phyloP scores from a whole-genome alignment of 1,140 invertebrate genomes.

The Mesaphorura yosii region DNA sequence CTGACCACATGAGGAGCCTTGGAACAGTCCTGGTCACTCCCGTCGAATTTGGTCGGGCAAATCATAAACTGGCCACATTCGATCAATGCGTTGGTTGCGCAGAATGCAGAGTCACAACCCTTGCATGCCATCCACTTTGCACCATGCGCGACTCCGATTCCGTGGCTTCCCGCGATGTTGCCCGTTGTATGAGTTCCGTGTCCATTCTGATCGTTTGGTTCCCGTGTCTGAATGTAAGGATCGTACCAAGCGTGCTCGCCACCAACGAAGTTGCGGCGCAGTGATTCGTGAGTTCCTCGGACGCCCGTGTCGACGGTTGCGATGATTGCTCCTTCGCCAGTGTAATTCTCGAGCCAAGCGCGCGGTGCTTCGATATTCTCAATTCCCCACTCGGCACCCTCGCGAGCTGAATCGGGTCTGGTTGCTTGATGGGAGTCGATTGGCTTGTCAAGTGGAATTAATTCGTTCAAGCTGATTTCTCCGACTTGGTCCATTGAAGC shows the following conservation, averaged over 20 bases:
- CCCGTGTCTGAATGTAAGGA: neutral
- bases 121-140: constrained; percentile 14
- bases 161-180: constrained; percentile 1
- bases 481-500: neutral
- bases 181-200: constrained; percentile 16
- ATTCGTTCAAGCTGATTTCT: neutral
- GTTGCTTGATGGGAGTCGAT: neutral
- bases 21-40: constrained; percentile 1
- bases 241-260: constrained; percentile 9
- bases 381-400: neutral
- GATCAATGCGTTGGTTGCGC: neutral
- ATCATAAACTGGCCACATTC: constrained; percentile 13
- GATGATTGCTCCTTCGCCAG: constrained; percentile 2
- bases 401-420: neutral
- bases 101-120: neutral
- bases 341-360: constrained; percentile 6
- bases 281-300: constrained; percentile 5
- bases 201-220: constrained; percentile 11
- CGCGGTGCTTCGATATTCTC: constrained; percentile 7
- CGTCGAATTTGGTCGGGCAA: constrained; percentile 2
- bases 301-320: constrained; percentile 14
- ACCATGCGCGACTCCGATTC: constrained; percentile 9
- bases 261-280: neutral
- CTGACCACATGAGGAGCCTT: constrained; percentile 6
- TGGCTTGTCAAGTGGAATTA: constrained; percentile 1